Evolutionary conservation across 2,113 vertebrate species (phyloP).

Genomic region (Egretta garzetta): DNA sequence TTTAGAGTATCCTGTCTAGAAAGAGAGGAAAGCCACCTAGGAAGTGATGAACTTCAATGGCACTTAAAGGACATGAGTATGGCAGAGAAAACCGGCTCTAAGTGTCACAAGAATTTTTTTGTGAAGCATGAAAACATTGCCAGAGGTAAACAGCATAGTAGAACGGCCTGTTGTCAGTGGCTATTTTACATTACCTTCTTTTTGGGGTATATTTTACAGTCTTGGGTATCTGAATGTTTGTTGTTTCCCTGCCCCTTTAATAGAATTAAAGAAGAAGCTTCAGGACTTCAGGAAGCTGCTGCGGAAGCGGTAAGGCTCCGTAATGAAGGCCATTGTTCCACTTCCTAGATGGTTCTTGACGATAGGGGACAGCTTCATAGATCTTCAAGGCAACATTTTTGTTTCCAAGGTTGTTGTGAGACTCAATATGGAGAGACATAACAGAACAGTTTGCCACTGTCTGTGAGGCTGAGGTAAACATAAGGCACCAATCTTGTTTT

Average conservation of each 20-base stretch:
- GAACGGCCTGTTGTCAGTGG: too few species aligned
- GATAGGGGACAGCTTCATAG: not conserved
- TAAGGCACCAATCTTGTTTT: not conserved
- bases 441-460: not conserved
- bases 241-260: not conserved
- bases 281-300: conserved; percentile 80
- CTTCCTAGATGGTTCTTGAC: not conserved
- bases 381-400: not conserved
- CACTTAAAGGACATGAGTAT: not conserved
- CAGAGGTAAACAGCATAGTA: not conserved
- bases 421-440: not conserved
- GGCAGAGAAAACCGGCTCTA: not conserved
- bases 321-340: not conserved
- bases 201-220: not conserved
- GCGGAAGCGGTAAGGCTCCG: conserved; percentile 78
- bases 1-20: not conserved
- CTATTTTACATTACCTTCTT: not conserved
- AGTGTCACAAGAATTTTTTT: not conserved
- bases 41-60: not conserved
- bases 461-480: not conserved
- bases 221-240: not conserved
- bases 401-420: not conserved
- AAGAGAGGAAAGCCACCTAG: not conserved
- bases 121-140: not conserved
- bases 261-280: conserved; percentile 74